phyloP scores from a whole-genome alignment of 2,888 invertebrate species.

The Lissonota sp. region DNA sequence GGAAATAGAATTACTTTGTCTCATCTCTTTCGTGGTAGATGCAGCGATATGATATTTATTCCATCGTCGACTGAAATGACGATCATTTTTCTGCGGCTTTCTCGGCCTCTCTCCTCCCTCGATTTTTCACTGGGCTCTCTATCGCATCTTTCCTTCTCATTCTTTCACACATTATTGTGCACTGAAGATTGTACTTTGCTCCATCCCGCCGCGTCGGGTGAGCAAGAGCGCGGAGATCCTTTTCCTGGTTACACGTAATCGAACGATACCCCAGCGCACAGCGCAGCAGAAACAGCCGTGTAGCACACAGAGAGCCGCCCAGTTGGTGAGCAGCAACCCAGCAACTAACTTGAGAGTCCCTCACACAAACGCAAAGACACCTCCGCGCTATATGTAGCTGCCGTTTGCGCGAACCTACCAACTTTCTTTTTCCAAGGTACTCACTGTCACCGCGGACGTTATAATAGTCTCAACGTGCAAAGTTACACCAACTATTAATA shows the following conservation, averaged over 20 bases:
- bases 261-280: constrained; percentile 37
- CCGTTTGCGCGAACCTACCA: constrained; percentile 55
- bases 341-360: constrained; percentile 20
- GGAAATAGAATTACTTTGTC: no score
- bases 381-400: constrained; percentile 26
- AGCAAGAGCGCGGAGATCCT: constrained; percentile 58
- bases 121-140: neutral
- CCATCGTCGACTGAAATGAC: constrained; percentile 37
- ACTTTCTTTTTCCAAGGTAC: constrained; percentile 68
- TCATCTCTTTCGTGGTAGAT: neutral
- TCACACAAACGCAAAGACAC: constrained; percentile 30
- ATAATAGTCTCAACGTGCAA: constrained; percentile 55
- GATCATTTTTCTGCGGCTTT: constrained; percentile 55
- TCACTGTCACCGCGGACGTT: constrained; percentile 64
- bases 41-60: constrained; percentile 5
- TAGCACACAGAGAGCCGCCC: neutral
- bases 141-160: neutral
- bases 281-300: constrained; percentile 4
- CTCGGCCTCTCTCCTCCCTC: constrained; percentile 9
- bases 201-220: constrained; percentile 42
- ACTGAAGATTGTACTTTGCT: constrained; percentile 32
- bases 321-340: neutral
- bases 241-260: constrained; percentile 66
- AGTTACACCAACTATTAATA: constrained; percentile 65
- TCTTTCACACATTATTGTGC: constrained; percentile 31